phyloP scores from a whole-genome alignment of 1,140 invertebrate genomes.

The Hycleus cichorii region DNA sequence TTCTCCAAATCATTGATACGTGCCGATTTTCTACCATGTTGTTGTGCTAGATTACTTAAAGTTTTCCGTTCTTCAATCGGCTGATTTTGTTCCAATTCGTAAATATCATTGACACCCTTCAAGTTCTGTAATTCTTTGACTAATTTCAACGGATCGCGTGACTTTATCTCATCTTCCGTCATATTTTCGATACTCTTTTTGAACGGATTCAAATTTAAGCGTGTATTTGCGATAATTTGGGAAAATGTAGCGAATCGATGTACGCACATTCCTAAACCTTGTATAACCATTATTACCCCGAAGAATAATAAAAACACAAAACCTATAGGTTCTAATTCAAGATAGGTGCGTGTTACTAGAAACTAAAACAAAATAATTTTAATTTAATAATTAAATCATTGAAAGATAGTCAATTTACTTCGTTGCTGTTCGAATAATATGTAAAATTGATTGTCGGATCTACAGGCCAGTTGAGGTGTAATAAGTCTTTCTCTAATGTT shows the following conservation, averaged over 20 bases:
- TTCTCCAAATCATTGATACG: neutral
- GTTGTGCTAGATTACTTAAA: conserved; percentile 8
- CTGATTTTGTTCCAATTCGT: conserved; percentile 35
- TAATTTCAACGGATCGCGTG: conserved; percentile 21
- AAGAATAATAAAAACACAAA: conserved; percentile 70
- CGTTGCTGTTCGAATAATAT: conserved; percentile 42
- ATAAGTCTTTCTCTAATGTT: conserved; percentile 64
- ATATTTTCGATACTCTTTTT: conserved; percentile 19
- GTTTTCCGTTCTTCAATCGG: conserved; percentile 24
- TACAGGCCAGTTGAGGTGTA: conserved; percentile 66
- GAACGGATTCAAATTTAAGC: neutral
- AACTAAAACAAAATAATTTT: conserved; percentile 30
- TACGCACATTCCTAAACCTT: conserved; percentile 78
- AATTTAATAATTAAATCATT: neutral
- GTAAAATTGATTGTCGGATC: conserved; percentile 60
- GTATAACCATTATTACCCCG: conserved; percentile 60
- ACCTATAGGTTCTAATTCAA: conserved; percentile 69
- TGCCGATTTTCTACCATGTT: neutral
- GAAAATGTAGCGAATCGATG: conserved; percentile 78
- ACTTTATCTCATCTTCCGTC: conserved; percentile 19
- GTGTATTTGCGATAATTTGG: conserved; percentile 72
- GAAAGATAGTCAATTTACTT: conserved; percentile 23
- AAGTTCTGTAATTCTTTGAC: conserved; percentile 31
- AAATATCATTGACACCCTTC: conserved; percentile 40
- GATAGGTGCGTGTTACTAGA: conserved; percentile 46